phyloP scores from a whole-genome alignment of 2,888 invertebrate genomes.

The Epinotia brunnichana region DNA sequence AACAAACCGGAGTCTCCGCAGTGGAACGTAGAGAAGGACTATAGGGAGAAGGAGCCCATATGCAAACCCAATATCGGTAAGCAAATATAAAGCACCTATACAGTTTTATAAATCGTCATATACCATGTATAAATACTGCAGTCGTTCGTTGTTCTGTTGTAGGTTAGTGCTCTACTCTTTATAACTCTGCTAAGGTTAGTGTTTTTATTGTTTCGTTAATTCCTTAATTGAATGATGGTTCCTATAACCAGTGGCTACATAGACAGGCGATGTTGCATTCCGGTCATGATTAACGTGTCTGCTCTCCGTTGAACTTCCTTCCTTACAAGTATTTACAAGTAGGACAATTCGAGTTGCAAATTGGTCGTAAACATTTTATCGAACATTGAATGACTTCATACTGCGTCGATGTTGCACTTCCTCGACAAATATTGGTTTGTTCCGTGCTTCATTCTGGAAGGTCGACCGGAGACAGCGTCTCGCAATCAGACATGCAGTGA shows the following conservation, averaged over 20 bases:
- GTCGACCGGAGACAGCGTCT: slow-evolving; percentile 65
- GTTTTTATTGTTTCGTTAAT: neutral
- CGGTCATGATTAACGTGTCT: slow-evolving; percentile 2
- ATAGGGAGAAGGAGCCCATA: slow-evolving; percentile 69
- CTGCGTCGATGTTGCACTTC: slow-evolving; percentile 46
- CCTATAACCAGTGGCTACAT: no score
- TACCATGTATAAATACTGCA: neutral
- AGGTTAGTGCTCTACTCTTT: slow-evolving; percentile 4
- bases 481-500: slow-evolving; percentile 69
- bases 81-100: slow-evolving; percentile 46
- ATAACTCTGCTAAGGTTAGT: neutral
- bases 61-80: slow-evolving; percentile 78
- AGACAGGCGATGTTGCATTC: neutral
- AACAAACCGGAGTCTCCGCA: slow-evolving; percentile 77
- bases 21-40: slow-evolving; percentile 74
- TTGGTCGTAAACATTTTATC: slow-evolving; percentile 53
- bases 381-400: slow-evolving; percentile 45
- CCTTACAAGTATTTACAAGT: slow-evolving; percentile 44
- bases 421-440: slow-evolving; percentile 49
- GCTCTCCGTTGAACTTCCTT: slow-evolving; percentile 47
- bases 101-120: neutral
- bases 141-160: neutral
- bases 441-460: slow-evolving; percentile 64
- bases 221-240: neutral
- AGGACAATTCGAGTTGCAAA: slow-evolving; percentile 43